A percentile compares a stretch with the other conserved stretches of the same genome.
phyloP scores from a whole-genome alignment of 2,888 invertebrate genomes.

The Cataglyphis rosenhaueri region DNA sequence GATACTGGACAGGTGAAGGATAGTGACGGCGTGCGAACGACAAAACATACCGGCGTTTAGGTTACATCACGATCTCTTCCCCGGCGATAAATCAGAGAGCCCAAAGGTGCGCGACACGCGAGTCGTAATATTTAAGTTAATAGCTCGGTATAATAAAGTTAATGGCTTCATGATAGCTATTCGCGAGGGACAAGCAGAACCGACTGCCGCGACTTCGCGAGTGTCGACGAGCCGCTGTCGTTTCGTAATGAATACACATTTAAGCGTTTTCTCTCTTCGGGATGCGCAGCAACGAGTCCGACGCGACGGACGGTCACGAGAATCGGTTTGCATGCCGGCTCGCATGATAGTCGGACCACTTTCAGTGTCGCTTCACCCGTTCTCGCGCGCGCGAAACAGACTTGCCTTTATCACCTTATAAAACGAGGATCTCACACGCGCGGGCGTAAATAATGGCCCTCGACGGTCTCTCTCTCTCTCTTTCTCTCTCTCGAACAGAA shows the following conservation, averaged over 20 bases:
- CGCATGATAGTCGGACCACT: constrained; percentile 70
- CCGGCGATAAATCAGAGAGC: constrained; percentile 81
- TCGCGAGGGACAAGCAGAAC: constrained; percentile 72
- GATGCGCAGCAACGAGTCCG: constrained; percentile 20
- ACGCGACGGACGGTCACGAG: background rate
- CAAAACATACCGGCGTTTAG: constrained; percentile 59
- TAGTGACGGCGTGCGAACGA: constrained; percentile 23
- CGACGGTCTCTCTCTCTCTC: constrained; percentile 63
- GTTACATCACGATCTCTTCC: constrained; percentile 79
- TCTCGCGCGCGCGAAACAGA: constrained; percentile 50
- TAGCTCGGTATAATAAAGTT: constrained; percentile 85
- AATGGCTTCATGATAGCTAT: constrained; percentile 85
- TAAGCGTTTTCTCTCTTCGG: constrained; percentile 32
- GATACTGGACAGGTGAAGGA: constrained; percentile 57
- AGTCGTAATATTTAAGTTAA: constrained; percentile 85
- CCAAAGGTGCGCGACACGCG: constrained; percentile 83
- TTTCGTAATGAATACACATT: constrained; percentile 70
- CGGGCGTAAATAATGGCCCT: constrained; percentile 76
- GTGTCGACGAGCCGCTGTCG: constrained; percentile 31
- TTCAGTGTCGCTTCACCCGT: constrained; percentile 64
- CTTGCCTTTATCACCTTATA: constrained; percentile 79
- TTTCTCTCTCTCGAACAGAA: constrained; percentile 50
- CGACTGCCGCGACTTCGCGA: constrained; percentile 42
- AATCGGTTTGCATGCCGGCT: constrained; percentile 51
- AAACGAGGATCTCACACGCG: constrained; percentile 75